Evolutionary conservation across 2,797 vertebrate species (phyloP), one percentile per base, ranked within the genome.

Genomic region (Danio choprae): DNA sequence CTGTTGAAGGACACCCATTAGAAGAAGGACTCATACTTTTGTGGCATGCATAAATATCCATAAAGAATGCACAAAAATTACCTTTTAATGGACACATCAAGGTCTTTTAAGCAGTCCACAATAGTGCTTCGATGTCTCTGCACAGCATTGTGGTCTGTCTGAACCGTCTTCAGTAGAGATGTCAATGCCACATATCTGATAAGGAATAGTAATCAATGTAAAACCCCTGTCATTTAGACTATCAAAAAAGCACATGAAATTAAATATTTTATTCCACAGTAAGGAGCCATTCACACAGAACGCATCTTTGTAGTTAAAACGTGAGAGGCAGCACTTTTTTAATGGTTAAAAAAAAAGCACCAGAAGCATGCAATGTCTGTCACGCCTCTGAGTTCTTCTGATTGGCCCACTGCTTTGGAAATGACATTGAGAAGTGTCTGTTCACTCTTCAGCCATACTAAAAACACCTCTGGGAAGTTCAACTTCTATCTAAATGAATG

Each of bases 61-160:
- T 43, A 55, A 6, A 2, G n/a, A 15, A n/a, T 20, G 29, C 16
- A 11, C 29, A 72, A 77, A 7, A 40, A 75, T 90, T 89, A 98
- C 98, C 98, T 95, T 91, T 99, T 99, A 91, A 99, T 99, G 83
- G 98, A 99, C 82, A 99, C 98, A 82, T 99, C 98, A 87, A 99
- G 90, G 89, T 99, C 98, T 91, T 99, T 99, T 84, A 99, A 92
- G 93, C 98, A 99, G 89, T 99, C 98, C 86, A 99, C 98, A 64
- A 99, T 99, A 41, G 98, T 99, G 91, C 98, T 99, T 87, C 98
- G 94, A 86, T 99, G 98, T 78, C 98, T 92, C 93, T 99, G 98
- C 16, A 99, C 98, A 79, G 98, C 98, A 77, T 99, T 99, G 88
- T 99, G 98, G 89, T 99, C 98, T 3, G 98, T 99, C 91, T 99